Conservation (phyloP, 2,797 vertebrate genomes). For the Momotus momota region DNA sequence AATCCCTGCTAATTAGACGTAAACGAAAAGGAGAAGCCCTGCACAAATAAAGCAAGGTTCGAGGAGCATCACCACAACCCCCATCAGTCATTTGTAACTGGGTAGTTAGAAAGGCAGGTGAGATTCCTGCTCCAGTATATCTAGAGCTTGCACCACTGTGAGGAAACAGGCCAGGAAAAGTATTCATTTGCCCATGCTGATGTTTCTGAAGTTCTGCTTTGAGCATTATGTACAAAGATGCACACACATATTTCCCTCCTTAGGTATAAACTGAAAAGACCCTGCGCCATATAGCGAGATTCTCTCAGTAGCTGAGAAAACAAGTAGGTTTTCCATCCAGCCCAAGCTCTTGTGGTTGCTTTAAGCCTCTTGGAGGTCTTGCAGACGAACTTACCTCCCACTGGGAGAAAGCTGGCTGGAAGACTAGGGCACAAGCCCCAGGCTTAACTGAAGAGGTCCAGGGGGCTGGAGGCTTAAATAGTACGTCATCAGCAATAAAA, state of each 20-base stretch:
- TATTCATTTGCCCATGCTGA: fast-evolving
- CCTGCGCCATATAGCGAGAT: background rate
- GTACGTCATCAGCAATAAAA: background rate
- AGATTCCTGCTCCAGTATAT: too few relatives aligned
- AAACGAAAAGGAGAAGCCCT: background rate
- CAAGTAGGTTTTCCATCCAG: fast-evolving
- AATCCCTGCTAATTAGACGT: too few relatives aligned
- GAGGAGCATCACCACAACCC: fast-evolving
- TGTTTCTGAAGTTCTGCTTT: background rate
- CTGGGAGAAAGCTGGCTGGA: background rate
- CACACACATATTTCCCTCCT: fast-evolving
- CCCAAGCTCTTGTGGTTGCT: background rate
- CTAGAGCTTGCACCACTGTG: background rate
- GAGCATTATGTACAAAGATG: fast-evolving
- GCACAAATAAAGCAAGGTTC: background rate
- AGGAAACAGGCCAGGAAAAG: background rate
- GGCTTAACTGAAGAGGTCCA: background rate
- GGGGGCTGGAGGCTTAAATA: background rate
- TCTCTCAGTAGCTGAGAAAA: background rate
- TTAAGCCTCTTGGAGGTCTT: background rate
- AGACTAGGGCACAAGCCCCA: background rate
- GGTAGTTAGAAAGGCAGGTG: too few relatives aligned
- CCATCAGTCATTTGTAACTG: background rate
- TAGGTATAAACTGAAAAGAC: background rate
- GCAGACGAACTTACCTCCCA: background rate